phyloP scores from a whole-genome alignment of 2,113 vertebrate species.

The Herpailurus yagouaroundi region DNA sequence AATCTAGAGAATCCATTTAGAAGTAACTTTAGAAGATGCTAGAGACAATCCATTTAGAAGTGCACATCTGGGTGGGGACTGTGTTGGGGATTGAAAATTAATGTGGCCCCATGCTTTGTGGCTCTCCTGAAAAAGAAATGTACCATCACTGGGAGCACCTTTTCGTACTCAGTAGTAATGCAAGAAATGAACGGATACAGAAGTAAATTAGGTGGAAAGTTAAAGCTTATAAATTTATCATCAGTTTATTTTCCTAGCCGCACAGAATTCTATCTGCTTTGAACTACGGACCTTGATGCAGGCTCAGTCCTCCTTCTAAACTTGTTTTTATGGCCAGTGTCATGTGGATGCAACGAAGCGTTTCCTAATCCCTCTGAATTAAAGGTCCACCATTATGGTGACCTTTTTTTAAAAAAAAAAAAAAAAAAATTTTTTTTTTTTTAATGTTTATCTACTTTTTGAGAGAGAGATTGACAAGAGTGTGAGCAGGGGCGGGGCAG shows the following conservation, averaged over 20 bases:
- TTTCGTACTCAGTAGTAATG: neutral
- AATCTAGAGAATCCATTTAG: neutral
- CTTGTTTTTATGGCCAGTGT: neutral
- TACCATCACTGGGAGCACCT: neutral
- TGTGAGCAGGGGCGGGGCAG: too few relatives aligned
- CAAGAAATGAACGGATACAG: neutral
- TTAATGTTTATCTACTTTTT: too few relatives aligned
- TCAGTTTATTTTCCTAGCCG: neutral
- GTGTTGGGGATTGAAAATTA: neutral
- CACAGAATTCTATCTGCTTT: neutral
- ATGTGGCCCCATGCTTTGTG: neutral
- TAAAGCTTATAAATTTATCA: neutral
- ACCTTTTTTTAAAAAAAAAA: neutral
- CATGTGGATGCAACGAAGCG: neutral
- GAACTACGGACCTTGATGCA: neutral
- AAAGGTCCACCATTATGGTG: neutral
- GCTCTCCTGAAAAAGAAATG: neutral
- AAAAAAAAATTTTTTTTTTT: too few relatives aligned
- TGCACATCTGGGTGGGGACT: neutral
- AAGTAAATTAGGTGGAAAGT: slow-evolving; percentile 16
- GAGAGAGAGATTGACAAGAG: too few relatives aligned
- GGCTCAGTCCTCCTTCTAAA: neutral
- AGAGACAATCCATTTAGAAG: neutral
- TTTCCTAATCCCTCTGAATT: neutral
- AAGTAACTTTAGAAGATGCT: neutral